Base-by-base conservation (phyloP, 1,140 invertebrate genomes). In the Leptinotarsa lineolata region DNA sequence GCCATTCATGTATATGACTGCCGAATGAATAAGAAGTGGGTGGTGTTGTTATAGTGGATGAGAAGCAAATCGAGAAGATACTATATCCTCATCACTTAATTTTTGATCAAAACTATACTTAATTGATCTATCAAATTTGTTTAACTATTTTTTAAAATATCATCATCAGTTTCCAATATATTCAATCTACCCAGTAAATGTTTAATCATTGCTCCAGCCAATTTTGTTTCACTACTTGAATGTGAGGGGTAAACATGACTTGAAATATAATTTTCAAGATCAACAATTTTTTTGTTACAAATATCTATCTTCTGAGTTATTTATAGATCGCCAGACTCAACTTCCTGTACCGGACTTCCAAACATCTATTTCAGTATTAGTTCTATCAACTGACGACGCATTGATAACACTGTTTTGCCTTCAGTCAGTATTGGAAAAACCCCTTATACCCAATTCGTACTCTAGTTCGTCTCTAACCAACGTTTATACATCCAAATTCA, bases 221-320 rank as follows among this genome's bases (percentile, higher is more conserved):
- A 69, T 18, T 45, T 20, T n/a, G 44, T 54, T 48, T 69, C 45
- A 58, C 18, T 69, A 58, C 39, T 20, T 8, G 44, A 18, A 12
- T 16, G 0, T 15, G 68, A 69, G 8, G 12, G n/a, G 22, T 58
- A 46, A 54, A 18, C 18, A 21, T 59, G 68, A 48, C 30, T 69
- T 11, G 44, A 18, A 12, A 69, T 30, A 54, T 69, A 69, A 60
- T 45, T 69, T 18, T 54, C 68, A 21, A 69, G 48, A 20, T 59
- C 68, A 20, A 58, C 20, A 58, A 59, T 58, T 69, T 69, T 69
- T 13, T 21, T 20, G 48, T 54, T 69, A 48, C 68, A 69, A 13
- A 48, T 1, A 48, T 46, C 44, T 13, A 69, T 48, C 2, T 69
- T 39, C 0, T 69, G n/a, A n/a, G 18, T 58, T n/a, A 69, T 20